Base-by-base conservation (phyloP, 2,113 vertebrate species). In the Ammodytes marinus region DNA sequence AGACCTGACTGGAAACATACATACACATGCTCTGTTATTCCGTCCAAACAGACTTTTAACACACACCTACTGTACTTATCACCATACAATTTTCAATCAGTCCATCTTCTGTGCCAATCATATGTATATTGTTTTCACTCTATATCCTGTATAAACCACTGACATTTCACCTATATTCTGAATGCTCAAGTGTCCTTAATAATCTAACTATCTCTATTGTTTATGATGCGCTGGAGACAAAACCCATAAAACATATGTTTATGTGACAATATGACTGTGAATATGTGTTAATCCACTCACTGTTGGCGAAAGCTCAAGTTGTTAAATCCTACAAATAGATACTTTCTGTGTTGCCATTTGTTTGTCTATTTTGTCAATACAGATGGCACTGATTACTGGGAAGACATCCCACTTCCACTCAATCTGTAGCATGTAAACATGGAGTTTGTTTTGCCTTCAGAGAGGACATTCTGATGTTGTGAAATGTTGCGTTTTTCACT, bases 401-500 rank as follows among this genome's bases (percentile, higher is more conserved):
- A 35, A 42, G 66, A 63, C 15, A 5, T 74, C 69, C 8, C 49
- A 6, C 19, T 43, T 11, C 5, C 54, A 9, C 8, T 46, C 70
- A 13, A 69, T 37, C 19, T 64, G 9, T 4, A 45, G 47, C 35
- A 42, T 40, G 15, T n/a, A 14, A 37, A 27, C 3, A 27, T 40
- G 55, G n/a, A 49, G 46, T 39, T 45, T 67, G 61, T 74, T 67
- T 17, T 57, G 45, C 19, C 52, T 80, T 78, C 61, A 75, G 17
- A 60, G 39, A 52, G 12, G 5, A 35, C 49, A 47, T 19, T 60
- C 17, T 37, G 63, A 80, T 69, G 50, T 60, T 46, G 42, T 42
- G 69, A 76, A 78, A 52, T 12, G 43, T 67, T 57, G 58, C 2
- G 47, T 69, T 72, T 65, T 80, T 27, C 74, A 64, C 14, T 11